Evolutionary conservation across 1,140 invertebrate genomes (phyloP).

Genomic region (Heliconius hermathena): DNA sequence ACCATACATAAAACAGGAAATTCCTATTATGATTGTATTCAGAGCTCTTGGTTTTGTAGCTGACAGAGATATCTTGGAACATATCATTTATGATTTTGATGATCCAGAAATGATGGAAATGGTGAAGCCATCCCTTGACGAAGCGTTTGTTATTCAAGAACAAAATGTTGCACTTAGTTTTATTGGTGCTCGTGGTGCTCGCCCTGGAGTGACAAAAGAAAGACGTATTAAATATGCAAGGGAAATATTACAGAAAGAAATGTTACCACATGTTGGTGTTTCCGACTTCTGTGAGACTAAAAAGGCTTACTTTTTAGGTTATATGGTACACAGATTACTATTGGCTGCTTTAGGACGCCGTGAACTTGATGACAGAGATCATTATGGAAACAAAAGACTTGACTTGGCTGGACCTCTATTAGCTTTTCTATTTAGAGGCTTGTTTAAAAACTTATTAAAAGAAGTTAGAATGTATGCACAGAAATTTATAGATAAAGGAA

Average conservation of each 20-base stretch:
- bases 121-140: conserved; percentile 99
- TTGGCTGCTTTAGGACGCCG: conserved; percentile 96
- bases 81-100: conserved; percentile 99
- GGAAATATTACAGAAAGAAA: conserved; percentile 99
- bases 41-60: conserved; percentile 98
- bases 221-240: conserved; percentile 99
- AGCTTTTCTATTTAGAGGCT: conserved; percentile 96
- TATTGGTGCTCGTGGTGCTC: conserved; percentile 97
- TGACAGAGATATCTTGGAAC: conserved; percentile 98
- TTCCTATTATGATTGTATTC: conserved; percentile 99
- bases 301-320: conserved; percentile 98
- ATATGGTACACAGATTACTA: conserved; percentile 98
- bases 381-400: conserved; percentile 99
- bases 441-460: conserved; percentile 97
- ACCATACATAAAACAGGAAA: conserved; percentile 99
- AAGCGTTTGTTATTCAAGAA: conserved; percentile 99
- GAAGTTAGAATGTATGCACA: conserved; percentile 99
- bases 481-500: conserved; percentile 98
- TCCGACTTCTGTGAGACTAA: conserved; percentile 99
- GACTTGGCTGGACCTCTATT: conserved; percentile 98
- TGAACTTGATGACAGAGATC: conserved; percentile 99
- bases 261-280: conserved; percentile 99
- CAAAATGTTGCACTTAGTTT: conserved; percentile 99
- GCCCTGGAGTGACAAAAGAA: conserved; percentile 98
- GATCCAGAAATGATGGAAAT: conserved; percentile 99